These are phyloP conservation scores for Proctacanthus coquilletti DNA, from an alignment of 1,140 invertebrate species.

Conservation along the genomic window DNA sequence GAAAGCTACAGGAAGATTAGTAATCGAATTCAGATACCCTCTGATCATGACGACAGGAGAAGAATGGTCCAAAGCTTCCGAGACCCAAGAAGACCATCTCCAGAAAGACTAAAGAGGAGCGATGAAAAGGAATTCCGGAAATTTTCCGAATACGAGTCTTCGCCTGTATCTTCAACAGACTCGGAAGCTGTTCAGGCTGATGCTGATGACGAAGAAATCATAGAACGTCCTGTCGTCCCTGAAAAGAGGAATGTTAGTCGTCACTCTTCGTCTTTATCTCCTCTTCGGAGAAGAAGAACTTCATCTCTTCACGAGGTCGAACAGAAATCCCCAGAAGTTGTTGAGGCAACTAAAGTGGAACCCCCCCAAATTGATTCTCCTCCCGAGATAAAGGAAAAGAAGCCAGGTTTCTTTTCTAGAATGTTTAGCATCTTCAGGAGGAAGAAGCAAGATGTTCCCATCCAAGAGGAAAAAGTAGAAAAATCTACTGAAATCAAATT, in stretches of 20 bases:
- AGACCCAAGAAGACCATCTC: neutral
- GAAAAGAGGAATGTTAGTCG: too few species aligned
- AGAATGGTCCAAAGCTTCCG: conserved; percentile 22
- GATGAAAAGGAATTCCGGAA: neutral
- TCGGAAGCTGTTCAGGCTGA: conserved; percentile 14
- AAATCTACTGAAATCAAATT: neutral
- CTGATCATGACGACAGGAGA: conserved; percentile 21
- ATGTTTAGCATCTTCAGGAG: neutral
- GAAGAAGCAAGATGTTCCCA: conserved; percentile 1
- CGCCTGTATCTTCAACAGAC: conserved; percentile 26
- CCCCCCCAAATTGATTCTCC: too few species aligned
- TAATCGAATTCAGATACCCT: conserved; percentile 22
- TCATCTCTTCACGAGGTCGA: too few species aligned
- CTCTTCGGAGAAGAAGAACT: too few species aligned
- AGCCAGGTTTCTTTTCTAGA: neutral
- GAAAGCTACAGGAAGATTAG: conserved; percentile 26
- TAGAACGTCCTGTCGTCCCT: neutral
- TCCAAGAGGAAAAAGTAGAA: neutral
- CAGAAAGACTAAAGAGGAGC: too few species aligned
- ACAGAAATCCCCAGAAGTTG: too few species aligned
- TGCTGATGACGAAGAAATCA: neutral
- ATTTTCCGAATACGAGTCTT: conserved; percentile 20
- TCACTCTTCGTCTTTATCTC: too few species aligned
- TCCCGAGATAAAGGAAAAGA: too few species aligned
- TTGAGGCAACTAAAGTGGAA: too few species aligned